Evolutionary conservation across 2,888 invertebrate genomes (phyloP).

Genomic region (Cerceris ruficornis): DNA sequence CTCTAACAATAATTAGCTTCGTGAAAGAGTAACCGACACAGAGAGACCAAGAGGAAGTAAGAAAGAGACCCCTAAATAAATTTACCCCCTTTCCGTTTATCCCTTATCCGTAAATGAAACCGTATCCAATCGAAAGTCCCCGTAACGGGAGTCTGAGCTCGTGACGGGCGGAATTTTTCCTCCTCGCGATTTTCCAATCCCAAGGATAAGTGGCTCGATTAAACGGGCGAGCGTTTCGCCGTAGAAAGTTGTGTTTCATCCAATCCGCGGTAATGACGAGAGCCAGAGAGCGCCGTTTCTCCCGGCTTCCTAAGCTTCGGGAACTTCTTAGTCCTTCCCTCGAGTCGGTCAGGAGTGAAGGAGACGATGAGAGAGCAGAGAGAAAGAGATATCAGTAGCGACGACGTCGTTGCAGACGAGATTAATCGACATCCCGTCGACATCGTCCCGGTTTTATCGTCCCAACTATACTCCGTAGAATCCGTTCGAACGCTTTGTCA

Average conservation of each 20-base stretch:
- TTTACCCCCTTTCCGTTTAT: neutral
- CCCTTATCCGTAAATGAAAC: neutral
- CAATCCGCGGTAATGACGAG: conserved; percentile 43
- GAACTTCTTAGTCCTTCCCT: conserved; percentile 51
- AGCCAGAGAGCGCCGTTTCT: conserved; percentile 55
- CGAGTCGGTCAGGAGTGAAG: neutral
- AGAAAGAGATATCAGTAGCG: conserved; percentile 12
- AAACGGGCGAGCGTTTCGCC: conserved; percentile 42
- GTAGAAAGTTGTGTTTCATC: conserved; percentile 38
- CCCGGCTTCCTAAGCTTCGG: conserved; percentile 44
- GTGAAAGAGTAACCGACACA: too few relatives aligned
- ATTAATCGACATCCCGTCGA: conserved; percentile 59
- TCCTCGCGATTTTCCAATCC: neutral
- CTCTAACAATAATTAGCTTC: too few relatives aligned
- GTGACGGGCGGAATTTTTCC: neutral
- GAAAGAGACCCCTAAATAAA: too few relatives aligned
- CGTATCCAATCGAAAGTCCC: conserved; percentile 4
- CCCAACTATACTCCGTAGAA: conserved; percentile 44
- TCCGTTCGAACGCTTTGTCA: conserved; percentile 62
- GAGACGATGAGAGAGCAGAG: too few relatives aligned
- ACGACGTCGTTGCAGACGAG: conserved; percentile 49
- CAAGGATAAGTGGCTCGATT: conserved; percentile 49
- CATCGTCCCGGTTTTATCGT: conserved; percentile 60
- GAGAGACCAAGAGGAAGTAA: too few relatives aligned
- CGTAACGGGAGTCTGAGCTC: neutral